phyloP scores from a whole-genome alignment of 2,113 vertebrate species.

The Cryptotis parvus region DNA sequence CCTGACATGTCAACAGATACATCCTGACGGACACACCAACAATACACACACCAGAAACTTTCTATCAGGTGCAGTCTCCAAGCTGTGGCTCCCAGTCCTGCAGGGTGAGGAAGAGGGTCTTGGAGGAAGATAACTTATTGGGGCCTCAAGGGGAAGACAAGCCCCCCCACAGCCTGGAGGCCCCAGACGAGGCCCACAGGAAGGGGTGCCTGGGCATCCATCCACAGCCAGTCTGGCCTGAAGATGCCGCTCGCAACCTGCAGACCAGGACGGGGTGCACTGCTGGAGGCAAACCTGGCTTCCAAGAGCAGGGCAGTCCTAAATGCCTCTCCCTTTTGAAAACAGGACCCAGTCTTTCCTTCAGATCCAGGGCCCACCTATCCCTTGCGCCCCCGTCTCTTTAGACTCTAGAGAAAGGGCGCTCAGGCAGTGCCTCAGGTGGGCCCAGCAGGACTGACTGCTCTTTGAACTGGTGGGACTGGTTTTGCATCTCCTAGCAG shows the following conservation, averaged over 20 bases:
- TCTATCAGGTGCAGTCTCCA: background rate
- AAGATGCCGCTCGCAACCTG: background rate
- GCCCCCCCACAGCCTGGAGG: background rate
- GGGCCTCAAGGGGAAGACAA: background rate
- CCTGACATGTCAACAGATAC: too few relatives aligned
- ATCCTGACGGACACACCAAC: too few relatives aligned
- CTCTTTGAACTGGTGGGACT: slow-evolving; percentile 84
- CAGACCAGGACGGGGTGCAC: background rate
- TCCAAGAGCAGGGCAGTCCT: background rate
- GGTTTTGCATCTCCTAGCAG: slow-evolving; percentile 77
- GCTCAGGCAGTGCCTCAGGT: slow-evolving; percentile 52
- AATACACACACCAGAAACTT: background rate
- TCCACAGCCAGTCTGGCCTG: slow-evolving; percentile 2
- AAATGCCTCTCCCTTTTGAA: background rate
- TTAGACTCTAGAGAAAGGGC: slow-evolving; percentile 54
- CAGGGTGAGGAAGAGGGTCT: slow-evolving; percentile 5
- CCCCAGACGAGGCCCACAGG: background rate
- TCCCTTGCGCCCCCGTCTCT: background rate
- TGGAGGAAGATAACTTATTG: background rate
- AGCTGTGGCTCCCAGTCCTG: background rate
- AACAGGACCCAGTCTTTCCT: background rate
- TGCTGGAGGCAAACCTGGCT: background rate
- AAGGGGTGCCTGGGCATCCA: background rate
- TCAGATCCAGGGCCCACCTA: background rate
- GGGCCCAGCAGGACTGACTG: slow-evolving; percentile 64